phyloP scores from a whole-genome alignment of 2,797 vertebrate genomes.

The Arremon aurantiirostris region DNA sequence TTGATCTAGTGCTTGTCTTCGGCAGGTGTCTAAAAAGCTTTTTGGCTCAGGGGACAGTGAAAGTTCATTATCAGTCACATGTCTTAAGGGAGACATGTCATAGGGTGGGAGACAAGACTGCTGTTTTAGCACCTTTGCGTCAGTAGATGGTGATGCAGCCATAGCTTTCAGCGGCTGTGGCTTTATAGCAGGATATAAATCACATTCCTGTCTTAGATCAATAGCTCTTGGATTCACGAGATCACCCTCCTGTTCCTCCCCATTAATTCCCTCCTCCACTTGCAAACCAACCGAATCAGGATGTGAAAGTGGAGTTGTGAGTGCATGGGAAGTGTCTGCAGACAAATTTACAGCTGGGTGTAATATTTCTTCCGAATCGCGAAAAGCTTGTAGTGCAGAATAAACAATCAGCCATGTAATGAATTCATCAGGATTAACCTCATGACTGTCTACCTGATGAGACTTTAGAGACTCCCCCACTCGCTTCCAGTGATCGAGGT shows the following conservation, averaged over 20 bases:
- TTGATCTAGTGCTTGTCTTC: not conserved
- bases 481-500: not conserved
- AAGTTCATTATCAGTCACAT: not conserved
- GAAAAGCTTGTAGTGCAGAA: not conserved
- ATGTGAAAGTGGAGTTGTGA: accelerated
- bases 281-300: not conserved
- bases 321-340: not conserved
- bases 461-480: not conserved
- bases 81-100: not conserved
- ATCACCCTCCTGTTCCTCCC: accelerated
- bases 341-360: not conserved
- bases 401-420: not conserved
- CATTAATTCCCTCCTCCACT: not conserved
- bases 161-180: accelerated
- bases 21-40: not conserved
- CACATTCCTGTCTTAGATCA: not conserved
- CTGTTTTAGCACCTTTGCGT: not conserved
- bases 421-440: not conserved
- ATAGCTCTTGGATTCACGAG: not conserved
- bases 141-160: not conserved
- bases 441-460: not conserved
- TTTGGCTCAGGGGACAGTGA: not conserved
- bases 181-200: not conserved
- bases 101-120: not conserved
- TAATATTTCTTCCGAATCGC: accelerated